These are phyloP conservation scores for Chelonia mydas DNA, from an alignment of 2,797 vertebrate genomes.

Conservation along the genomic window DNA sequence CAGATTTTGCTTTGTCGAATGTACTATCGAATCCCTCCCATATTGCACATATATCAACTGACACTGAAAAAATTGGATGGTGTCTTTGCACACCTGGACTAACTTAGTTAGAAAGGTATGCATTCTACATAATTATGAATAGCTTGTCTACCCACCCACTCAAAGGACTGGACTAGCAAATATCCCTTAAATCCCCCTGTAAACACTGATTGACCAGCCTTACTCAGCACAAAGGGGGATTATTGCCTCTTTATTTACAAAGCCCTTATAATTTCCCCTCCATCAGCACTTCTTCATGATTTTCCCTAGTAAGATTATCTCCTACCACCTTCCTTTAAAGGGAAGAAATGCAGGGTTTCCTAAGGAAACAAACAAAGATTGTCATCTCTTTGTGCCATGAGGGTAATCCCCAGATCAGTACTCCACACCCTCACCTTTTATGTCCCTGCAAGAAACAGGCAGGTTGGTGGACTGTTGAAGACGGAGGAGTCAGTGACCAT, in stretches of 20 bases:
- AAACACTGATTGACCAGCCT: background rate
- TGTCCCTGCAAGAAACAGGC: background rate
- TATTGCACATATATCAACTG: background rate
- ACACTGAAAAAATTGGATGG: background rate
- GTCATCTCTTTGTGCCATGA: background rate
- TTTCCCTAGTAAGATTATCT: background rate
- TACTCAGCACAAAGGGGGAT: slow-evolving; percentile 11
- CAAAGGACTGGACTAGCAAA: background rate
- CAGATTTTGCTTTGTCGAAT: background rate
- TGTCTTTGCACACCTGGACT: background rate
- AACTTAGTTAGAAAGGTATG: background rate
- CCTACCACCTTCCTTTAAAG: background rate
- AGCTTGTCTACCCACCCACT: background rate
- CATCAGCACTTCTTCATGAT: slow-evolving; percentile 1
- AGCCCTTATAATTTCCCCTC: slow-evolving; percentile 2
- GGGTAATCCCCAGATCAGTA: background rate
- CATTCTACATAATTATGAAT: background rate
- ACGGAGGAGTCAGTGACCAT: background rate
- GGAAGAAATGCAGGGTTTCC: background rate
- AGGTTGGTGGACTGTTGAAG: background rate
- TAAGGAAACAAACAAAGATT: background rate
- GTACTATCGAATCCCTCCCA: background rate
- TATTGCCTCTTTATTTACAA: background rate
- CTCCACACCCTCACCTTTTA: background rate
- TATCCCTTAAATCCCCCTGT: slow-evolving; percentile 40